Conservation (phyloP, 2,797 vertebrate genomes). For the Prunella strophiata region DNA sequence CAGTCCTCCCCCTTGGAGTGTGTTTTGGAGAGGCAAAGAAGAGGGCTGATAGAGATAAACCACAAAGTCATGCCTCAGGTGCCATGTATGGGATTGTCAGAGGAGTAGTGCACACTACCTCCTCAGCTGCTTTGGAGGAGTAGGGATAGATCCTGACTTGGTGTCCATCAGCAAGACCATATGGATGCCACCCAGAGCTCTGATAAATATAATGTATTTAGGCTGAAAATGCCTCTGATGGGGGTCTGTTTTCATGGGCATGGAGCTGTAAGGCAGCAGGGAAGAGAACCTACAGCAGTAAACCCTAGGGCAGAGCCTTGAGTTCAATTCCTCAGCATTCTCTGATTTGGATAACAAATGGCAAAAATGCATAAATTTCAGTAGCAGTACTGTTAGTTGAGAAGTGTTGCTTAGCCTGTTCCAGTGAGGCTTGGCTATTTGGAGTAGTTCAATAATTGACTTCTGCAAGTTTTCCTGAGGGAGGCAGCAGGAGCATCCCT, state of each 20-base stretch:
- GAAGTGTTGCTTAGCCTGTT: background rate
- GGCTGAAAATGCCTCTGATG: background rate
- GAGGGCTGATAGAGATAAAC: background rate
- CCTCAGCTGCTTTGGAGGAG: background rate
- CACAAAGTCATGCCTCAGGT: background rate
- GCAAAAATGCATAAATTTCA: background rate
- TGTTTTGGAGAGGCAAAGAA: background rate
- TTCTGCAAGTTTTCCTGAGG: background rate
- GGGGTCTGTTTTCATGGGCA: background rate
- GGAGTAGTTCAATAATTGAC: background rate
- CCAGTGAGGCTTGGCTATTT: background rate
- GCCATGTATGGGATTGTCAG: background rate
- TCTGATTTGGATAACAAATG: background rate
- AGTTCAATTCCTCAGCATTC: background rate
- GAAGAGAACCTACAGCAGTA: background rate
- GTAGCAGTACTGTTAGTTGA: background rate
- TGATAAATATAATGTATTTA: background rate
- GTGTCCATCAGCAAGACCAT: background rate
- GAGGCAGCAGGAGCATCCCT: background rate
- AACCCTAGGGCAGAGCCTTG: background rate
- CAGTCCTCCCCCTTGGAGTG: background rate
- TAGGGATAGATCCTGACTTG: background rate
- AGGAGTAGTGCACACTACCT: background rate
- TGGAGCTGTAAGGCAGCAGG: background rate
- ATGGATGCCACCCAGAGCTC: background rate